Percentiles rank a stretch among this genome's conserved stretches.
phyloP scores from a whole-genome alignment of 2,113 vertebrate genomes.

The Puma concolor region DNA sequence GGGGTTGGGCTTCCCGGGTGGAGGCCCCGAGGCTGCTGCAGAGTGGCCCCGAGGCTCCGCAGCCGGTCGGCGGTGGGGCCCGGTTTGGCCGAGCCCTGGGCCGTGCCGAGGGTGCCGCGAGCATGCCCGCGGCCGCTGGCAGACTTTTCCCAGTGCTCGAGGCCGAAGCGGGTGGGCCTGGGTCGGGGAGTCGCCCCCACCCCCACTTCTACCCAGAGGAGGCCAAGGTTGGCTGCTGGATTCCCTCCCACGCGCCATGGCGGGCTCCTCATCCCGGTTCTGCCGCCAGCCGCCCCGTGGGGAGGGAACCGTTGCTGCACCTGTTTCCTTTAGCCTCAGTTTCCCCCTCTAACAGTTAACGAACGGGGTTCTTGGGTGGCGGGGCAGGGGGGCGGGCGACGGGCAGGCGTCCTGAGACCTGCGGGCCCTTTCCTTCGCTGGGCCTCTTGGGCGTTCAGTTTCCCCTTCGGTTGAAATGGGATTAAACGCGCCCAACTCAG shows the following conservation, averaged over 20 bases:
- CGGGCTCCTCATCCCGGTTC: not conserved
- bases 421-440: not conserved
- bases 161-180: not conserved
- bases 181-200: accelerated
- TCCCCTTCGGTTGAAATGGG: not conserved
- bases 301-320: not conserved
- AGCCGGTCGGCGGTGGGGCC: accelerated
- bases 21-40: accelerated
- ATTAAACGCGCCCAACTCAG: not conserved
- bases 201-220: not conserved
- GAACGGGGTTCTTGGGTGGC: not conserved
- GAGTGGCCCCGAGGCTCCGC: not conserved
- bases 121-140: not conserved
- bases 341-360: not conserved
- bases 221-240: not conserved
- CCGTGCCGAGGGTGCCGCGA: too few relatives aligned
- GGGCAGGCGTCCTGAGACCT: not conserved
- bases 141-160: not conserved
- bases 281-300: not conserved
- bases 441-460: not conserved
- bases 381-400: not conserved
- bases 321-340: not conserved
- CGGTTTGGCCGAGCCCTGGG: not conserved
- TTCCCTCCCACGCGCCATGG: not conserved
- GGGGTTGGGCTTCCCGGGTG: accelerated